phyloP scores from a whole-genome alignment of 2,113 vertebrate species.

The Bubalus kerabau region DNA sequence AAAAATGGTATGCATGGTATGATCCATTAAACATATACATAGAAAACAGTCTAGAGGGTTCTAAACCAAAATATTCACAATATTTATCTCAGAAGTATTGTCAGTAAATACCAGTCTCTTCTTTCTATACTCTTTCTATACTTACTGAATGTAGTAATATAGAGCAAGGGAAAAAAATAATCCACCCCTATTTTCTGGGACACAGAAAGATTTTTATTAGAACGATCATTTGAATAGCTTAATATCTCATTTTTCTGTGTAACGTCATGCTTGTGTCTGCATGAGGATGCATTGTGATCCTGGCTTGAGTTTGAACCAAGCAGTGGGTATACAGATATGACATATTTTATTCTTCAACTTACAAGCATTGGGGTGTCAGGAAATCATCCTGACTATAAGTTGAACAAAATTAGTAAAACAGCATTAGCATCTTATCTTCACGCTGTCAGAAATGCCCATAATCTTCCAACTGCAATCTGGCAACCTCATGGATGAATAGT shows the following conservation, averaged over 20 bases:
- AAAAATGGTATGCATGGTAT: not conserved
- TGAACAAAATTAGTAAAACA: conserved; percentile 44
- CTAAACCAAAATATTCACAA: not conserved
- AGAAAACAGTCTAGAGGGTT: not conserved
- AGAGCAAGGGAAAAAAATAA: conserved; percentile 16
- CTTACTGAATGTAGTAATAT: conserved; percentile 21
- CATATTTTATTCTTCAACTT: conserved; percentile 41
- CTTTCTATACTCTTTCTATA: not conserved
- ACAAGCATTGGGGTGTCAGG: conserved; percentile 10
- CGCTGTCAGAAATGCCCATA: conserved; percentile 6
- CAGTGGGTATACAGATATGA: not conserved
- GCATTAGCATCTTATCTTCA: conserved; percentile 50
- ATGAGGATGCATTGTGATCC: not conserved
- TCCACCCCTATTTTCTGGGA: not conserved
- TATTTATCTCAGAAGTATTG: not conserved
- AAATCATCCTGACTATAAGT: conserved; percentile 40
- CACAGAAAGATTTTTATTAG: conserved; percentile 7
- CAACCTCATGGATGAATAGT: conserved; percentile 37
- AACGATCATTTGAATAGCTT: not conserved
- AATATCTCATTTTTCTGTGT: conserved; percentile 17
- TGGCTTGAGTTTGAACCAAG: conserved; percentile 30
- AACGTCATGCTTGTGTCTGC: not conserved
- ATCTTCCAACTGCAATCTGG: conserved; percentile 46
- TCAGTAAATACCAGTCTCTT: not conserved
- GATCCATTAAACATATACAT: not conserved